Evolutionary conservation across 1,140 invertebrate species (phyloP).

Genomic region (Meloidogyne hapla): DNA sequence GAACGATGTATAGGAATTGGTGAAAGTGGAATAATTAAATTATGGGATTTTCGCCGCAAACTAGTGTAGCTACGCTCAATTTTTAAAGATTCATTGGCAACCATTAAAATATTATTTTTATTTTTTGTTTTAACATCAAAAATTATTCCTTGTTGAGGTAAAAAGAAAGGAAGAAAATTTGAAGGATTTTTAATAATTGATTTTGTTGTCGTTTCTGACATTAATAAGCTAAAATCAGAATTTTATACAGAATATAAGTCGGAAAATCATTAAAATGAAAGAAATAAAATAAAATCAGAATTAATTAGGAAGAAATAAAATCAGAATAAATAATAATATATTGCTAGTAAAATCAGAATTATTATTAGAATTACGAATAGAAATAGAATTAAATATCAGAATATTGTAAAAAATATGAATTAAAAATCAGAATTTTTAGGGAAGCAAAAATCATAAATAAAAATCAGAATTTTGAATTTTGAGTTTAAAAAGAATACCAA

Average conservation of each 20-base stretch:
- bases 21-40: neutral
- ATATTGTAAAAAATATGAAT: no score
- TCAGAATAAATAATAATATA: no score
- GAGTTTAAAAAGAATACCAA: neutral
- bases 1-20: neutral
- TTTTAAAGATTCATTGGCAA: neutral
- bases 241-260: neutral
- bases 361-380: no score
- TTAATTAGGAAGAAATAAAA: no score
- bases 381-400: no score
- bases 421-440: no score
- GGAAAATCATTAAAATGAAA: no score
- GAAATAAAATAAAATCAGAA: no score
- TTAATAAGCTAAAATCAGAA: neutral
- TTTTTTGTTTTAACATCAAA: conserved; percentile 3
- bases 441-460: no score
- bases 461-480: no score
- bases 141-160: neutral
- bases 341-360: no score
- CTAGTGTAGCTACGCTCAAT: neutral
- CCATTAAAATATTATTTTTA: conserved; percentile 1
- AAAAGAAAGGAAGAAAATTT: neutral
- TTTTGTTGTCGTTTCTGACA: conserved; percentile 5
- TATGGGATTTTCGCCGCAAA: neutral
- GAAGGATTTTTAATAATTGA: neutral